Evolutionary conservation across 1,140 invertebrate genomes (phyloP).

Genomic region (Drosophila virilis): DNA sequence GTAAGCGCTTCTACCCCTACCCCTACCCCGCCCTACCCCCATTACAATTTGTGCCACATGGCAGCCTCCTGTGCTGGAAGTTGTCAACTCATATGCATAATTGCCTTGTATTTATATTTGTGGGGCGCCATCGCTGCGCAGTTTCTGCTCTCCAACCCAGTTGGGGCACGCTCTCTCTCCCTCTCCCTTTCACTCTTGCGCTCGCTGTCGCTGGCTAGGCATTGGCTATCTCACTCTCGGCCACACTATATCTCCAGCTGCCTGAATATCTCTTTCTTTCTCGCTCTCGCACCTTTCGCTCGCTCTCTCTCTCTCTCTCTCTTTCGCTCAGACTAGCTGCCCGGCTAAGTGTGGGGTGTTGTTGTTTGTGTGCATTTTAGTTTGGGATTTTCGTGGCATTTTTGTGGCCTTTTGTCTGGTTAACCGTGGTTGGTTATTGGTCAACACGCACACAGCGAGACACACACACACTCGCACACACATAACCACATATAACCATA

Average conservation of each 20-base stretch:
- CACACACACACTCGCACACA: constrained; percentile 30
- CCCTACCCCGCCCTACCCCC: background rate
- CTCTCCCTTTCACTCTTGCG: constrained; percentile 22
- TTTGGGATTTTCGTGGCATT: constrained; percentile 84
- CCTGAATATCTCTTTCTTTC: constrained; percentile 17
- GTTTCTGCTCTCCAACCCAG: constrained; percentile 52
- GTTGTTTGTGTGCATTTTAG: constrained; percentile 82
- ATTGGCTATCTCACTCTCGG: constrained; percentile 12
- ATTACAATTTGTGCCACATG: background rate
- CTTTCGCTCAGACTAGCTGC: constrained; percentile 5
- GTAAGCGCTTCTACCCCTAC: background rate
- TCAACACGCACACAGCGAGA: constrained; percentile 58
- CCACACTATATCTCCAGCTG: background rate
- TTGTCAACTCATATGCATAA: constrained; percentile 81
- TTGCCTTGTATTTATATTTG: constrained; percentile 70
- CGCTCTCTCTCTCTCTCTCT: background rate
- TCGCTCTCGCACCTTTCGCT: constrained; percentile 18
- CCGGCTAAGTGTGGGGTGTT: constrained; percentile 33
- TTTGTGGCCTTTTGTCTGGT: constrained; percentile 84
- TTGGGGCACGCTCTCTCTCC: constrained; percentile 28
- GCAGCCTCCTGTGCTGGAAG: constrained; percentile 52
- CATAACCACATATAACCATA: constrained; percentile 15
- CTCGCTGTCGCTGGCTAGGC: background rate
- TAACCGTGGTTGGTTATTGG: constrained; percentile 84
- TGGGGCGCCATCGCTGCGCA: constrained; percentile 62